phyloP scores from a whole-genome alignment of 2,113 vertebrate species.

The Naja naja region DNA sequence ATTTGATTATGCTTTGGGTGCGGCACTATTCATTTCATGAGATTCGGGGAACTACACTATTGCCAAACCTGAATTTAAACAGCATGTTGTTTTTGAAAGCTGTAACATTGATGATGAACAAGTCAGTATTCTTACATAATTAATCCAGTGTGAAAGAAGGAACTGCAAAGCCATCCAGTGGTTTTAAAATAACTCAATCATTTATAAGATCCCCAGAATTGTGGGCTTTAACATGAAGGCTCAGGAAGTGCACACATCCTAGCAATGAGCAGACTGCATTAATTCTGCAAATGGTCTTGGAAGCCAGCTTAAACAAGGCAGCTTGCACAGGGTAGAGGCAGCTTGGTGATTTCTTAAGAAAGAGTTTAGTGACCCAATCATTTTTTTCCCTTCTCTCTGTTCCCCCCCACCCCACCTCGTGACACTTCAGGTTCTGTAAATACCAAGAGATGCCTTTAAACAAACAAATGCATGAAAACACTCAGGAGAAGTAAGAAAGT shows the following conservation, averaged over 20 bases:
- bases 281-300: slow-evolving; percentile 56
- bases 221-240: slow-evolving; percentile 73
- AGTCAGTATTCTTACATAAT: slow-evolving; percentile 83
- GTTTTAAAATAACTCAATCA: slow-evolving; percentile 83
- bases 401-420: background rate
- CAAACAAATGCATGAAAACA: slow-evolving; percentile 6
- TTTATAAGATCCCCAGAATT: slow-evolving; percentile 71
- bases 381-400: background rate
- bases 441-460: slow-evolving; percentile 24
- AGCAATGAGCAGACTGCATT: slow-evolving; percentile 55
- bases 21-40: slow-evolving; percentile 82
- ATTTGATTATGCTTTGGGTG: slow-evolving; percentile 84
- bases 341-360: slow-evolving; percentile 12
- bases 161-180: slow-evolving; percentile 74
- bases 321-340: background rate
- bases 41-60: slow-evolving; percentile 65
- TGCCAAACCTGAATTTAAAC: slow-evolving; percentile 87
- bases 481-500: slow-evolving; percentile 28
- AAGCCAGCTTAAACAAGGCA: slow-evolving; percentile 42
- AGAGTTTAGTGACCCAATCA: slow-evolving; percentile 18
- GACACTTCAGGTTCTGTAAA: slow-evolving; percentile 1
- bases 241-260: slow-evolving; percentile 71
- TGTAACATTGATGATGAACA: slow-evolving; percentile 80
- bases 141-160: slow-evolving; percentile 81
- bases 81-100: slow-evolving; percentile 83